Percentiles rank a stretch among this genome's conserved stretches.
phyloP scores from a whole-genome alignment of 37 sponge, comb jelly and placozoan genomes.

The Hormiphora californensis region DNA sequence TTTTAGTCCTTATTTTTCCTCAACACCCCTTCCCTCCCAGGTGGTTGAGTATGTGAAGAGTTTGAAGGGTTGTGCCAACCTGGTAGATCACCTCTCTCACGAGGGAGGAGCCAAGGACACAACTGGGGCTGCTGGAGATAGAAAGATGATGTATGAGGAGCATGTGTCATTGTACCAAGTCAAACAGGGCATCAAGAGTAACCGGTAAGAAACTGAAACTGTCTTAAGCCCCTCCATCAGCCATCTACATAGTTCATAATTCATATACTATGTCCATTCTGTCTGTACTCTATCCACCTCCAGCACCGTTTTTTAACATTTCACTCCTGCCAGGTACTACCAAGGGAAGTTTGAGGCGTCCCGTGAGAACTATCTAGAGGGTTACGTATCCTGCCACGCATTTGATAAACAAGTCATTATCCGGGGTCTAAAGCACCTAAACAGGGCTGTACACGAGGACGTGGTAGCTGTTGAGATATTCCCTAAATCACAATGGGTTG shows the following conservation, averaged over 20 bases:
- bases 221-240: too few species aligned
- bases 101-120: conserved; percentile 11
- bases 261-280: too few species aligned
- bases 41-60: conserved; percentile 73
- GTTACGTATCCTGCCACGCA: conserved; percentile 61
- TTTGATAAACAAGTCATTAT: conserved; percentile 68
- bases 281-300: too few species aligned
- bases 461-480: conserved; percentile 81
- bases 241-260: too few species aligned
- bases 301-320: too few species aligned
- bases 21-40: neutral
- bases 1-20: neutral
- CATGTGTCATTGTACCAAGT: conserved; percentile 65
- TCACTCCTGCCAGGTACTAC: conserved; percentile 60
- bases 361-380: conserved; percentile 80
- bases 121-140: neutral
- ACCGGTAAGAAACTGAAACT: conserved; percentile 21
- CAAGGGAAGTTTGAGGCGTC: conserved; percentile 81
- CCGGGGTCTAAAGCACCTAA: conserved; percentile 68
- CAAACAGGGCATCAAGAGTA: conserved; percentile 70
- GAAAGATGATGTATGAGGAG: conserved; percentile 66
- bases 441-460: conserved; percentile 87
- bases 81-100: conserved; percentile 71
- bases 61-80: conserved; percentile 58
- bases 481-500: conserved; percentile 68